Evolutionary conservation across 2,888 invertebrate genomes (phyloP).

Genomic region (Noctua janthina): DNA sequence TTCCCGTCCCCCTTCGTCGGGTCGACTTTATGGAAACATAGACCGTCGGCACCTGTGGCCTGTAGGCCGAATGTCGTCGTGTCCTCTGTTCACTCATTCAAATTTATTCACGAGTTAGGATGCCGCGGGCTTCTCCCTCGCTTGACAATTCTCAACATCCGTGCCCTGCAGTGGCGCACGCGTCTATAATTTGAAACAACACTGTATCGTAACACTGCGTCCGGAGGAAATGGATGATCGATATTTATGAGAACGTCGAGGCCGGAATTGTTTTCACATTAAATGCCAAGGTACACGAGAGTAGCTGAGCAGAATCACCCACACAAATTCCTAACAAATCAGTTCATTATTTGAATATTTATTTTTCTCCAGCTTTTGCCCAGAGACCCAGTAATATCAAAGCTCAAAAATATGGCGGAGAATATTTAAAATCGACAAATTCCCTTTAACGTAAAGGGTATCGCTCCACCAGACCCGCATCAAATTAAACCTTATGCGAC

Average conservation of each 20-base stretch:
- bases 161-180: constrained; percentile 54
- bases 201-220: constrained; percentile 37
- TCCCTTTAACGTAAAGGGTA: constrained; percentile 74
- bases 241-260: constrained; percentile 43
- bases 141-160: constrained; percentile 62
- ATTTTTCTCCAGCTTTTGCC: constrained; percentile 11
- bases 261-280: constrained; percentile 20
- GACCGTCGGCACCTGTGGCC: constrained; percentile 78
- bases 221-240: constrained; percentile 42
- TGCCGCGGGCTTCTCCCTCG: constrained; percentile 57
- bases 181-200: constrained; percentile 67
- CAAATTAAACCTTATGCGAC: constrained; percentile 81
- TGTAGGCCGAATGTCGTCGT: constrained; percentile 77
- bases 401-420: constrained; percentile 65
- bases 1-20: constrained; percentile 45
- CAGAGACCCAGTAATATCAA: constrained; percentile 40
- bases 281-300: constrained; percentile 28
- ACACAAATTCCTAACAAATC: constrained; percentile 9
- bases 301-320: not conserved
- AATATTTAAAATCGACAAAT: constrained; percentile 75
- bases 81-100: constrained; percentile 79
- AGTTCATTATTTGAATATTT: constrained; percentile 21
- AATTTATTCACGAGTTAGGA: constrained; percentile 83
- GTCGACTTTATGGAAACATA: constrained; percentile 72
- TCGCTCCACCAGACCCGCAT: constrained; percentile 79